Evolutionary conservation across 2,113 vertebrate genomes (phyloP).

Genomic region (Elanoides forficatus): DNA sequence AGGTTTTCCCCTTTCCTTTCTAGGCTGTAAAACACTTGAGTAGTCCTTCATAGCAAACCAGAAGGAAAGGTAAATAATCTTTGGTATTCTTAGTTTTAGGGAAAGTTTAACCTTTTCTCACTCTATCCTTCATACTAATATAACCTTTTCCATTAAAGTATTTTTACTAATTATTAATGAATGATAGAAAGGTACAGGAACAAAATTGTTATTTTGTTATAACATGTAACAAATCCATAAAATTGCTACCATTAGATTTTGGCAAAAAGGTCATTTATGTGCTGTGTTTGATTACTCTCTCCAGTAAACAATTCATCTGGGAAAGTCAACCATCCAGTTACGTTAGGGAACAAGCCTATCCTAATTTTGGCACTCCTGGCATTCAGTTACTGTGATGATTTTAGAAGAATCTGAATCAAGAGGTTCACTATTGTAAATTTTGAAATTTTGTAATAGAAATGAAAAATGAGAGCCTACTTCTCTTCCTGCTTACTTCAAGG

Average conservation of each 20-base stretch:
- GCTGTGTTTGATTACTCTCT: background rate
- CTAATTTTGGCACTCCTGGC: slow-evolving; percentile 1
- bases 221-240: background rate
- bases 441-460: background rate
- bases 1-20: background rate
- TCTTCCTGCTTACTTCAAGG: background rate
- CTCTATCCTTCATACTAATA: background rate
- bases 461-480: slow-evolving; percentile 21
- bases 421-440: background rate
- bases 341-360: background rate
- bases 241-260: background rate
- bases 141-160: background rate
- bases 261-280: background rate
- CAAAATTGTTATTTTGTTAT: background rate
- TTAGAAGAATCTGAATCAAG: slow-evolving; percentile 37
- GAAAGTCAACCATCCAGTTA: background rate
- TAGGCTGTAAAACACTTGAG: background rate
- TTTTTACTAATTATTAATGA: background rate
- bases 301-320: background rate
- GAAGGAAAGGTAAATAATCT: background rate
- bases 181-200: slow-evolving; percentile 10
- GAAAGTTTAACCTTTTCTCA: background rate
- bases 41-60: background rate
- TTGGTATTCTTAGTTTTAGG: background rate
- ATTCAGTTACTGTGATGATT: background rate